Evolutionary conservation across 1,140 invertebrate species (phyloP).

Genomic region (Hermetia illucens): DNA sequence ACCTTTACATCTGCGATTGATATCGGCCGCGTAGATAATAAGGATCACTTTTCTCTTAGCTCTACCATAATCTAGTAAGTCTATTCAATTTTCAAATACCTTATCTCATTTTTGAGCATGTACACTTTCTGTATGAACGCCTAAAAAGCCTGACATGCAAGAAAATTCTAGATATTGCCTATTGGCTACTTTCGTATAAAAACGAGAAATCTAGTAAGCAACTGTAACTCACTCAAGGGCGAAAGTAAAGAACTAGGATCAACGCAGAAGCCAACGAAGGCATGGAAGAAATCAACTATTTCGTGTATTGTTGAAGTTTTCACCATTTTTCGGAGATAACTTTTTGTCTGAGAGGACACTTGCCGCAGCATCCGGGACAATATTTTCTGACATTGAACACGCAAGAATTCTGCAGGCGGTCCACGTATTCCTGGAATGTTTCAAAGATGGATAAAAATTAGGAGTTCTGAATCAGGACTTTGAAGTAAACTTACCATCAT

Average conservation of each 20-base stretch:
- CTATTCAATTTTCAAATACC: too few relatives aligned
- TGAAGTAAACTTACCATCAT: conserved; percentile 19
- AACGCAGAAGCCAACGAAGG: conserved; percentile 88
- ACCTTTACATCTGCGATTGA: too few relatives aligned
- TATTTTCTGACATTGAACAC: conserved; percentile 75
- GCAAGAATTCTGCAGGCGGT: conserved; percentile 74
- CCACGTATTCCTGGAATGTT: conserved; percentile 49
- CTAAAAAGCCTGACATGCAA: too few relatives aligned
- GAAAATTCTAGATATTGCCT: too few relatives aligned
- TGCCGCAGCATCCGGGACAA: conserved; percentile 58
- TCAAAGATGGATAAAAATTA: too few relatives aligned
- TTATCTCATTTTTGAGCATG: too few relatives aligned
- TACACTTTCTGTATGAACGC: too few relatives aligned
- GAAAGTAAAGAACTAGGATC: conserved; percentile 73
- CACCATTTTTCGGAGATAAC: conserved; percentile 66
- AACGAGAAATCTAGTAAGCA: conserved; percentile 1
- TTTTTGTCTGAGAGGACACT: conserved; percentile 55
- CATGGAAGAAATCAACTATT: conserved; percentile 86
- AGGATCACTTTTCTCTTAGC: too few relatives aligned
- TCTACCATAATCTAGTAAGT: too few relatives aligned
- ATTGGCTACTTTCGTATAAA: too few relatives aligned
- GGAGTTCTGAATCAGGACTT: not conserved
- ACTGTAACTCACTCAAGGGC: conserved; percentile 60
- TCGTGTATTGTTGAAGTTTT: conserved; percentile 60
- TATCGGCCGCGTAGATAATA: not conserved